phyloP scores from a whole-genome alignment of 2,113 vertebrate species.

The Cynoglossus semilaevis region DNA sequence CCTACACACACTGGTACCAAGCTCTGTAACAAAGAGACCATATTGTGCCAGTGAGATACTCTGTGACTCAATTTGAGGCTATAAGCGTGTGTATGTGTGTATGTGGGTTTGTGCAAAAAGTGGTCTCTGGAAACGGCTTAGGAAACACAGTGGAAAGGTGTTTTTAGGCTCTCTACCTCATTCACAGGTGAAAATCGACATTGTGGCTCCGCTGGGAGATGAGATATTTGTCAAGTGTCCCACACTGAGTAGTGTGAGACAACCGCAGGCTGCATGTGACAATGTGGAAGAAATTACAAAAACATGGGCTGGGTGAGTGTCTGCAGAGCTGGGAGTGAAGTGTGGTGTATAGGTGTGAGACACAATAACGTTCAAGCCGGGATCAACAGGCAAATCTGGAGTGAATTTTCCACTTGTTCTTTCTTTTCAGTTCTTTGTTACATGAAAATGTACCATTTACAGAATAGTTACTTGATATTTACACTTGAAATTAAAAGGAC shows the following conservation, averaged over 20 bases:
- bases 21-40: constrained; percentile 24
- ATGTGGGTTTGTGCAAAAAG: constrained; percentile 13
- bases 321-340: constrained; percentile 15
- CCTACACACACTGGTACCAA: constrained; percentile 3
- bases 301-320: constrained; percentile 16
- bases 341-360: constrained; percentile 3
- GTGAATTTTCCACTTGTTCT: too few relatives aligned
- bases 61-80: constrained; percentile 7
- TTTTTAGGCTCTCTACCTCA: constrained; percentile 36
- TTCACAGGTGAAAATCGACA: constrained; percentile 63
- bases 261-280: constrained; percentile 18
- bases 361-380: neutral
- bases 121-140: constrained; percentile 15
- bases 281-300: constrained; percentile 20
- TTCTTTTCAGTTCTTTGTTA: too few relatives aligned
- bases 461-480: too few relatives aligned
- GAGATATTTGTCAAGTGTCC: constrained; percentile 50
- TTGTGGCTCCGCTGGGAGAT: constrained; percentile 36
- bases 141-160: constrained; percentile 11
- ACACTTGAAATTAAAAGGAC: too few relatives aligned
- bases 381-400: neutral
- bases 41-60: constrained; percentile 11
- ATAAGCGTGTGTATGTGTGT: neutral
- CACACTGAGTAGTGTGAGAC: constrained; percentile 37
- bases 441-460: too few relatives aligned